These are phyloP conservation scores for Cheilosia variabilis DNA, from an alignment of 2,888 invertebrate species.

Conservation along the genomic window DNA sequence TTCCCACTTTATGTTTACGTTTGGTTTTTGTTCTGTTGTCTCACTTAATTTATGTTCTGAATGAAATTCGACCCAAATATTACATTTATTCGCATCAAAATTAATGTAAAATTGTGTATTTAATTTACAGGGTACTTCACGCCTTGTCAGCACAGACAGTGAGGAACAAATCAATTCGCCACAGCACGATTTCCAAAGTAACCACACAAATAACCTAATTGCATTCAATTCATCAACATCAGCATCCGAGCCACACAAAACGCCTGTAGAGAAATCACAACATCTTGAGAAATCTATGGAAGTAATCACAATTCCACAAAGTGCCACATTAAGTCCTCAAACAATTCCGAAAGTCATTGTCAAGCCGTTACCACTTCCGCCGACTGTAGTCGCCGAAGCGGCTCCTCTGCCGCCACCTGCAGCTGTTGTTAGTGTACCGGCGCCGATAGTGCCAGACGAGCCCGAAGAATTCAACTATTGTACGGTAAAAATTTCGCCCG, in stretches of 20 bases:
- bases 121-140: conserved; percentile 85
- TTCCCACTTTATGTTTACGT: conserved; percentile 58
- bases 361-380: conserved; percentile 54
- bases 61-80: background rate
- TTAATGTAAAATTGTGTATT: background rate
- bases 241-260: conserved; percentile 64
- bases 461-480: conserved; percentile 82
- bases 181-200: conserved; percentile 77
- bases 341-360: conserved; percentile 67
- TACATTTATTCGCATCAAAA: background rate
- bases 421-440: conserved; percentile 55
- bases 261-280: conserved; percentile 61
- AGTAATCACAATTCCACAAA: conserved; percentile 76
- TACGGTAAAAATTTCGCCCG: conserved; percentile 83
- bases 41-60: background rate
- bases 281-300: conserved; percentile 78
- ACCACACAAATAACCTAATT: conserved; percentile 78
- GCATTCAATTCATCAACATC: conserved; percentile 45
- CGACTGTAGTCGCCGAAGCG: background rate
- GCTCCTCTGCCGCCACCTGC: conserved; percentile 36
- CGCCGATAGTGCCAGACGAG: conserved; percentile 79
- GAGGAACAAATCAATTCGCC: conserved; percentile 86
- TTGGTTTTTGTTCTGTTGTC: conserved; percentile 26
- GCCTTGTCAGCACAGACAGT: conserved; percentile 87
- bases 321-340: conserved; percentile 68